Percentiles rank a stretch among this genome's conserved stretches.
These are phyloP conservation scores for Limanda limanda DNA, from an alignment of 2,113 vertebrate species.

Conservation along the genomic window DNA sequence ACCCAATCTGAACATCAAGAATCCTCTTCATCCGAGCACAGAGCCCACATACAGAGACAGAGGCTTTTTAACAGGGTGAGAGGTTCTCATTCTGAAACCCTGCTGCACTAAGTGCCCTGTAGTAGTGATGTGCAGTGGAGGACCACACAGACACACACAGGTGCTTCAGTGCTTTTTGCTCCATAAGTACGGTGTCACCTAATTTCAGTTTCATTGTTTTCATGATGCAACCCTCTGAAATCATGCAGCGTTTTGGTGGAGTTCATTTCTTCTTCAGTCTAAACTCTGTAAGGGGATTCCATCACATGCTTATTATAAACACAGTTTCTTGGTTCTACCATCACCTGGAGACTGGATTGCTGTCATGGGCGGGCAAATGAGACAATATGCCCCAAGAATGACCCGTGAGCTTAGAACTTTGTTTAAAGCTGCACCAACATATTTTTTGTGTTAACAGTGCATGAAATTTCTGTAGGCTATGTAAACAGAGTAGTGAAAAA, in stretches of 20 bases:
- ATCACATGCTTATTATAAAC: conserved; percentile 9
- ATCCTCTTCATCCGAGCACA: neutral
- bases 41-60: neutral
- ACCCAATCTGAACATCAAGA: neutral
- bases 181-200: conserved; percentile 32
- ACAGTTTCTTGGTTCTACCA: neutral
- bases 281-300: neutral
- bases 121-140: neutral
- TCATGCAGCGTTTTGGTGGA: neutral
- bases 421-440: neutral
- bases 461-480: no score
- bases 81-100: neutral
- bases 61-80: neutral
- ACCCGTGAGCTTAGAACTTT: no score
- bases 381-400: neutral
- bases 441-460: neutral
- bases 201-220: conserved; percentile 43
- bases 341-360: neutral
- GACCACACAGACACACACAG: conserved; percentile 33
- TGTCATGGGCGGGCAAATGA: neutral
- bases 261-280: neutral
- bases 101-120: neutral
- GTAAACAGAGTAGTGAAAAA: no score
- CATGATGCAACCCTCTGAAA: conserved; percentile 59
- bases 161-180: conserved; percentile 17